Conservation (phyloP, 2,888 invertebrate genomes). For the Caenorhabditis auriculariae region DNA sequence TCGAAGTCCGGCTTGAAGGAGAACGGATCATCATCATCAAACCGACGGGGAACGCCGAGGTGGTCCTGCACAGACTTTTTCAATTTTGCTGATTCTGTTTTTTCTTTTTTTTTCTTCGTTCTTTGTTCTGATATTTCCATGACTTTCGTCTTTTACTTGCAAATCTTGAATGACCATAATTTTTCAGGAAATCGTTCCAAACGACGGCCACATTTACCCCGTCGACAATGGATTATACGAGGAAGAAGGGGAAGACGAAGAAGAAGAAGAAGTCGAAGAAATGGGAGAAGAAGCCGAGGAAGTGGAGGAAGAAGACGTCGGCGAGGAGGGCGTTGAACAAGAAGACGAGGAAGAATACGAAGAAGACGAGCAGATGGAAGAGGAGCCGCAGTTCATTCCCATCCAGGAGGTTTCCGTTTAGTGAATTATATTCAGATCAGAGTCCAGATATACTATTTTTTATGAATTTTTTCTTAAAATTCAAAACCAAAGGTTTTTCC, state of each 20-base stretch:
- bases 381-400: background rate
- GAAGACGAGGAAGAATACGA: slow-evolving; percentile 3
- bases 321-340: slow-evolving; percentile 7
- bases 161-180: background rate
- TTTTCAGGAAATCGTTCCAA: background rate
- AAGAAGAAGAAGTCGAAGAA: background rate
- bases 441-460: too few relatives aligned
- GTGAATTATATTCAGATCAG: too few relatives aligned
- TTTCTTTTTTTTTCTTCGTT: too few relatives aligned
- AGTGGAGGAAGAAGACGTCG: slow-evolving; percentile 4
- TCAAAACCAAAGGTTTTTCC: too few relatives aligned
- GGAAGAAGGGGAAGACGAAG: background rate
- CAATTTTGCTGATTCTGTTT: too few relatives aligned
- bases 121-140: too few relatives aligned
- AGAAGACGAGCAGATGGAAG: slow-evolving; percentile 5
- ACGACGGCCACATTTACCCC: background rate
- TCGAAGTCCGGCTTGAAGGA: slow-evolving; percentile 71
- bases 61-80: background rate
- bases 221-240: background rate
- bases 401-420: too few relatives aligned
- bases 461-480: too few relatives aligned
- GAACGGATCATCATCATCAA: slow-evolving; percentile 42
- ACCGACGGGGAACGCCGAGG: slow-evolving; percentile 32
- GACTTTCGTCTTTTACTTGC: background rate
- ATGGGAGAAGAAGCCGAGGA: background rate